Percentiles rank a stretch among this genome's conserved stretches.
Conservation (phyloP, 2,888 invertebrate genomes). For the Volucella inflata region DNA sequence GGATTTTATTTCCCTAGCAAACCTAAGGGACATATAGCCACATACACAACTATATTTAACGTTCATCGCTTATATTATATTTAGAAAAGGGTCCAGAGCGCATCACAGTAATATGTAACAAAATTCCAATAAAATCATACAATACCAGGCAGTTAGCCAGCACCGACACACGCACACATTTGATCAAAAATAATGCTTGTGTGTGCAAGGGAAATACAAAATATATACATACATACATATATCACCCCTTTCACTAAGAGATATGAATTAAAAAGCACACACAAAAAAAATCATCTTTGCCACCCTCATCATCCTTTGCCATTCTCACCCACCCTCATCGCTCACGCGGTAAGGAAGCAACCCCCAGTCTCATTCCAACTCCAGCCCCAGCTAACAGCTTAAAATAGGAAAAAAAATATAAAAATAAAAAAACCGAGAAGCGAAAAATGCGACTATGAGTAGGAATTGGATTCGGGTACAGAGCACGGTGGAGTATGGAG, state of each 20-base stretch:
- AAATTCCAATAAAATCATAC: conserved; percentile 28
- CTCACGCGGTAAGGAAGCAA: conserved; percentile 11
- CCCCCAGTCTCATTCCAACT: too few relatives aligned
- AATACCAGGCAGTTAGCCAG: neutral
- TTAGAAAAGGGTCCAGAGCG: conserved; percentile 20
- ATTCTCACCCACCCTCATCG: conserved; percentile 18
- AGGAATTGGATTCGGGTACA: too few relatives aligned
- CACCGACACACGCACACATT: neutral
- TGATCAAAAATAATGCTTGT: neutral
- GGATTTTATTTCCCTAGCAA: conserved; percentile 40
- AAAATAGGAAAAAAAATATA: conserved; percentile 5
- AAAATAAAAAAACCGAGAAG: neutral
- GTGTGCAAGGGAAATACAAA: too few relatives aligned
- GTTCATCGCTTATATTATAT: too few relatives aligned
- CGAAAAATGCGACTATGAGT: conserved; percentile 21
- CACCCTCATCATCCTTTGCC: neutral
- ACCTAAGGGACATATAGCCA: conserved; percentile 19
- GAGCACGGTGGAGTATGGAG: too few relatives aligned
- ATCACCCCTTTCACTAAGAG: conserved; percentile 52
- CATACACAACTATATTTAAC: neutral
- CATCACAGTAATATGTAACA: conserved; percentile 45
- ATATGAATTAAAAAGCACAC: conserved; percentile 64
- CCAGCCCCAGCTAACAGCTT: neutral
- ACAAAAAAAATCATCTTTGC: conserved; percentile 8
- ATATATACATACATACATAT: neutral